Base-by-base conservation (phyloP, 2,797 vertebrate genomes). In the Dipus sagitta region DNA sequence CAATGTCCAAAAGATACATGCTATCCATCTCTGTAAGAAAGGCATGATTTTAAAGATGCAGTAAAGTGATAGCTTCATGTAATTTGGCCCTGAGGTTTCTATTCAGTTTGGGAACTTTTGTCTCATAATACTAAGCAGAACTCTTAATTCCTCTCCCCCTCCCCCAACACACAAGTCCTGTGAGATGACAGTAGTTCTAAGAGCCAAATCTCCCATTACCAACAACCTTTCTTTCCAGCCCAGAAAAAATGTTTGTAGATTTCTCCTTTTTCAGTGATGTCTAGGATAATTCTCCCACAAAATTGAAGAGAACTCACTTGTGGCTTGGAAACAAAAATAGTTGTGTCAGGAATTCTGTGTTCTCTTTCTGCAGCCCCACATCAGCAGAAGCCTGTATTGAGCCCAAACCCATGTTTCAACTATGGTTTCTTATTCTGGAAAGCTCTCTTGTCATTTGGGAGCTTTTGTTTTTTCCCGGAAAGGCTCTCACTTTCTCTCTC, bases 321-420 rank as follows among this genome's bases (percentile, higher is more conserved):
- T 85, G 88, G 92, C 89, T 93, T 96, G 68, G 78, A 85, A 90
- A 23, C 18, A 95, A 94, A 97, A 84, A 52, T 85, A 81, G 85
- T 86, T 94, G 85, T 95, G 87, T 89, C 85, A 93, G 38, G 84
- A 95, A 94, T 94, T 96, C 78, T 92, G 60, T 23, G 42, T 93
- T 95, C 82, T 93, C 32, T 91, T 90, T 94, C 81, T 93, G 32
- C 24, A 94, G 52, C 32, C 23, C 52, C 78, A 93, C 85, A 95
- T 90, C 64, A 93, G 23, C 71, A 91, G 78, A 90, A 74, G 70
- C 65, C 70, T 94, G 81, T 74, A 86, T 52, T 52, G 65, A 91
- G 21, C 70, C 64, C 78, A 94, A 91, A 93, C 14, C 75, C 32
- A 78, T 64, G 34, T 88, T 95, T 58, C 77, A 91, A 74, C 38